Evolutionary conservation across 1,140 invertebrate species (phyloP).

Genomic region (Philopotamus ludificatus): DNA sequence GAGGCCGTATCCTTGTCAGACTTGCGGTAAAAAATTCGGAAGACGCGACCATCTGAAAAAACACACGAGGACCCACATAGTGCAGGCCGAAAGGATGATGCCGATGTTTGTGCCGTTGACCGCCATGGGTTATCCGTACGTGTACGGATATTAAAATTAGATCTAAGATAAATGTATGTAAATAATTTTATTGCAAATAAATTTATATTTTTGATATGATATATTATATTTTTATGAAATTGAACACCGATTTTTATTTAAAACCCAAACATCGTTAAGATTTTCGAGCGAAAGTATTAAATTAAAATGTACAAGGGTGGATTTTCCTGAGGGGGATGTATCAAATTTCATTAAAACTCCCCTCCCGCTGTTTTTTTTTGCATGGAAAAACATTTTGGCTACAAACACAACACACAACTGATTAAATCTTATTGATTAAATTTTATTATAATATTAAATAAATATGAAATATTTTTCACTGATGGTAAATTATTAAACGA

Average conservation of each 20-base stretch:
- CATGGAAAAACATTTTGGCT: too few species aligned
- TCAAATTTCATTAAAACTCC: slow-evolving; percentile 35
- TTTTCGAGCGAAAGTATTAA: neutral
- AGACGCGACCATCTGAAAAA: slow-evolving; percentile 87
- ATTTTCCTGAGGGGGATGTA: slow-evolving; percentile 11
- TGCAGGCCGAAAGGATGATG: slow-evolving; percentile 56
- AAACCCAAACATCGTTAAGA: neutral
- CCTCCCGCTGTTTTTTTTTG: too few species aligned
- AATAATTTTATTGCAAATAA: neutral
- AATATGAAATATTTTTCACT: too few species aligned
- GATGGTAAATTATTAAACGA: too few species aligned
- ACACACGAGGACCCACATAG: slow-evolving; percentile 71
- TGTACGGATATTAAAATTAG: slow-evolving; percentile 49
- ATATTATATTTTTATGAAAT: neutral
- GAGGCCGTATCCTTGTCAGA: slow-evolving; percentile 73
- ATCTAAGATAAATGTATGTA: neutral
- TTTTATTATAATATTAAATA: too few species aligned
- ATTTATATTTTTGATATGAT: slow-evolving; percentile 4
- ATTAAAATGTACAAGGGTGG: slow-evolving; percentile 18
- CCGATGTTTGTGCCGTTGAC: slow-evolving; percentile 54
- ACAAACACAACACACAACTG: too few species aligned
- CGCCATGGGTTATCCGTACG: slow-evolving; percentile 51
- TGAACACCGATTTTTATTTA: neutral
- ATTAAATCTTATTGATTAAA: too few species aligned
- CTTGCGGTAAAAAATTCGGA: slow-evolving; percentile 85